Conservation (phyloP, 2,888 invertebrate genomes). For the Chorisops tibialis region DNA sequence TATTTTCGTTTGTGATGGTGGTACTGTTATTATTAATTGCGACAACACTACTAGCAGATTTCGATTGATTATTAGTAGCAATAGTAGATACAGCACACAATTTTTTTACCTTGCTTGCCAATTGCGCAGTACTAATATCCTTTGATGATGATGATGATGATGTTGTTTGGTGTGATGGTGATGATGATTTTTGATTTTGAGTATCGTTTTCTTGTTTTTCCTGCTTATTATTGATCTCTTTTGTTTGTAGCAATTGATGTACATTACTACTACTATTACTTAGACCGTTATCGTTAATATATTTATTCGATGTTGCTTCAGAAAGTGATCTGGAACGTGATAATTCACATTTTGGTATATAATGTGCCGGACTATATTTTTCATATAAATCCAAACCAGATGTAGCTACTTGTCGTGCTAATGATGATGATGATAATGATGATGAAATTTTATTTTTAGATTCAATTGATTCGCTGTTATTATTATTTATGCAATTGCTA, state of each 20-base stretch:
- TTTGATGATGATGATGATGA: slow-evolving; percentile 27
- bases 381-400: slow-evolving; percentile 67
- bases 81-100: slow-evolving; percentile 30
- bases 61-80: slow-evolving; percentile 27
- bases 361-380: slow-evolving; percentile 73
- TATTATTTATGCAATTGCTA: slow-evolving; percentile 45
- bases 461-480: slow-evolving; percentile 7
- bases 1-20: slow-evolving; percentile 16
- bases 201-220: slow-evolving; percentile 23
- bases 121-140: slow-evolving; percentile 30
- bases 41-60: slow-evolving; percentile 30
- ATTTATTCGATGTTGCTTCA: slow-evolving; percentile 39
- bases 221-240: slow-evolving; percentile 24
- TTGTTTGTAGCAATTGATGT: slow-evolving; percentile 31
- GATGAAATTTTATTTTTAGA: slow-evolving; percentile 21
- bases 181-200: slow-evolving; percentile 28
- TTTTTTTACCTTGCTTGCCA: slow-evolving; percentile 34
- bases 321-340: slow-evolving; percentile 53
- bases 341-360: slow-evolving; percentile 60
- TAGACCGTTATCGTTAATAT: slow-evolving; percentile 21
- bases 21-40: slow-evolving; percentile 27
- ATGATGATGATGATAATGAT: slow-evolving; percentile 50
- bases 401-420: slow-evolving; percentile 57
- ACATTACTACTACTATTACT: slow-evolving; percentile 34
- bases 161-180: slow-evolving; percentile 24